phyloP scores from a whole-genome alignment of 2,888 invertebrate species.

The Agrilus mali region DNA sequence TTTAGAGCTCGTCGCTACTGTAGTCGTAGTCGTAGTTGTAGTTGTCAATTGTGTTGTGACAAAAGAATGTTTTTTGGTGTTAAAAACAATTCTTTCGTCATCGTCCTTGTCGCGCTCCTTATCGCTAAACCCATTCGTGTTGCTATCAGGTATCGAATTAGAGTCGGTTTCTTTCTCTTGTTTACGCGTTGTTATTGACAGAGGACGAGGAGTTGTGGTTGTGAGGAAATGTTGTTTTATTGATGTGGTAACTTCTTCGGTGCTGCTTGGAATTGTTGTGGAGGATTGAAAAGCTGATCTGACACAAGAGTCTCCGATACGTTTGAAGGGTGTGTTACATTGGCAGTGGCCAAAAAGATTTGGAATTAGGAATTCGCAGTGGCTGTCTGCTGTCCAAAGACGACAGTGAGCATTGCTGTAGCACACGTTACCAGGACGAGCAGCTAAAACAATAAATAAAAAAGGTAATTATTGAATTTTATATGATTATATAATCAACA shows the following conservation, averaged over 20 bases:
- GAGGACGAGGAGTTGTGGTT: constrained; percentile 14
- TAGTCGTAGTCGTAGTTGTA: too few species aligned
- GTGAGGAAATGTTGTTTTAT: constrained; percentile 8
- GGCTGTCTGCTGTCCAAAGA: constrained; percentile 69
- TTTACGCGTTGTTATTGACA: constrained; percentile 14
- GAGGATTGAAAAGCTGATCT: constrained; percentile 32
- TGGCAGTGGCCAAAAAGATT: constrained; percentile 81
- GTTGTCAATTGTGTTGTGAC: constrained; percentile 7
- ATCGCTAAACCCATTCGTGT: constrained; percentile 25
- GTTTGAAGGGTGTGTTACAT: constrained; percentile 56
- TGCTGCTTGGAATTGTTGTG: constrained; percentile 1
- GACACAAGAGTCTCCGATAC: constrained; percentile 52
- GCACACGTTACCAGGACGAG: constrained; percentile 75
- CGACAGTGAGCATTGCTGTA: constrained; percentile 83
- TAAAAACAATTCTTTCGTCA: constrained; percentile 14
- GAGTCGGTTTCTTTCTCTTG: constrained; percentile 14
- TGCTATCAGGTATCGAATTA: constrained; percentile 23
- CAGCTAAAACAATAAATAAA: constrained; percentile 48
- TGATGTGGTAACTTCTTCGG: constrained; percentile 7
- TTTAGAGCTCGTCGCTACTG: constrained; percentile 1
- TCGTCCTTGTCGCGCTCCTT: constrained; percentile 23
- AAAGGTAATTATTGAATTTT: too few species aligned
- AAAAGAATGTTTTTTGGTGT: constrained; percentile 7
- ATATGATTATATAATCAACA: too few species aligned
- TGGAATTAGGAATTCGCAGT: constrained; percentile 81